Percentiles rank a stretch among this genome's conserved stretches.
phyloP scores from a whole-genome alignment of 2,797 vertebrate species.

The Florisuga fusca region DNA sequence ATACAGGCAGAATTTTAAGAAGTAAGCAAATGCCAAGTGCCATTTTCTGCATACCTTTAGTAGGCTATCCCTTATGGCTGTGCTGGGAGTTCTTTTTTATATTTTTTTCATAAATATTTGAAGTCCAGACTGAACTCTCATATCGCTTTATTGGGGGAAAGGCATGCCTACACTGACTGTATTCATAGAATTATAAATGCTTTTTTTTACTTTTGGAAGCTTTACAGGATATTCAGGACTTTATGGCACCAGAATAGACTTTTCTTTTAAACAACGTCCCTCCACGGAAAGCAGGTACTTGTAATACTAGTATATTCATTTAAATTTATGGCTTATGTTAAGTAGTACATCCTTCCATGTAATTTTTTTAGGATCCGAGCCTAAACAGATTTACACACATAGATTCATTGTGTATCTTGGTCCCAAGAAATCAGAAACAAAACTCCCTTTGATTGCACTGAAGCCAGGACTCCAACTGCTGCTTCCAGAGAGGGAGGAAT shows the following conservation, averaged over 20 bases:
- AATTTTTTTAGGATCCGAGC: background rate
- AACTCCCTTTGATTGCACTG: background rate
- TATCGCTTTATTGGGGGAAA: background rate
- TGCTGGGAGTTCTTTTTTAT: background rate
- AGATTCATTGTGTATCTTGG: background rate
- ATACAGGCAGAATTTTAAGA: background rate
- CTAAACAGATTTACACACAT: background rate
- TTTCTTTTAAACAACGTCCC: background rate
- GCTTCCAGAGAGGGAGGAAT: background rate
- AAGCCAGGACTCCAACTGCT: background rate
- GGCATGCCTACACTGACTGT: background rate
- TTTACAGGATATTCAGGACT: background rate
- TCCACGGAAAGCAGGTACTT: background rate
- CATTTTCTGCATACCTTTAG: background rate
- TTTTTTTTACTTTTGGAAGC: background rate
- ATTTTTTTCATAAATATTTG: background rate
- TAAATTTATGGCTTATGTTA: background rate
- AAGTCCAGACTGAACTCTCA: background rate
- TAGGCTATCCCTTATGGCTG: background rate
- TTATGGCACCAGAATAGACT: background rate
- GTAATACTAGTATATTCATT: background rate
- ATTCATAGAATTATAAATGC: background rate
- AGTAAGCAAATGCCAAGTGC: background rate
- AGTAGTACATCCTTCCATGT: background rate
- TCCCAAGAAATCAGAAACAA: constrained; percentile 29